A percentile compares a stretch with the other conserved stretches of the same genome.
These are phyloP conservation scores for Falco concolor DNA, from an alignment of 2,797 vertebrate genomes.

Conservation along the genomic window DNA sequence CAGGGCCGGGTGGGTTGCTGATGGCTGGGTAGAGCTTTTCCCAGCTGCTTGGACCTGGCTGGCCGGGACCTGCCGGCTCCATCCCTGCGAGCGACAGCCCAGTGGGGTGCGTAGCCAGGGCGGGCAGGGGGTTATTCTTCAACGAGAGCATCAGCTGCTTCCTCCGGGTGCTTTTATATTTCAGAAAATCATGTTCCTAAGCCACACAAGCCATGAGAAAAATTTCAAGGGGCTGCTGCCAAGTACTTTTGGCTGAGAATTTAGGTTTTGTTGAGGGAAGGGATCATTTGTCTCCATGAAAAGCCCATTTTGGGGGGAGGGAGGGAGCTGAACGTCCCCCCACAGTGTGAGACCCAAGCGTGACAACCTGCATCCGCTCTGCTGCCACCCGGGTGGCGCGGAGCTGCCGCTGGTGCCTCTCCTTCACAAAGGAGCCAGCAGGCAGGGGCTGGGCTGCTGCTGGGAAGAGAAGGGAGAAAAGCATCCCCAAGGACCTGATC, in stretches of 20 bases:
- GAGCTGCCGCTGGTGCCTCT: not conserved
- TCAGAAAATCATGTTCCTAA: not conserved
- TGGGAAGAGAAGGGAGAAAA: not conserved
- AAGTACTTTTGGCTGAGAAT: not conserved
- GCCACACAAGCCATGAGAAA: constrained; percentile 34
- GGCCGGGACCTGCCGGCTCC: not conserved
- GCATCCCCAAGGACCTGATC: not conserved
- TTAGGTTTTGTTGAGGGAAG: constrained; percentile 8
- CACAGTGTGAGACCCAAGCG: not conserved
- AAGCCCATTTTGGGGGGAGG: not conserved
- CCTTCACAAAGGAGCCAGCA: not conserved
- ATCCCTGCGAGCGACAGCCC: not conserved
- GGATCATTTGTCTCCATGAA: constrained; percentile 19
- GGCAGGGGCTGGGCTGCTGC: not conserved
- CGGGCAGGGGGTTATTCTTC: not conserved
- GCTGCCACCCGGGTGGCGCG: not conserved
- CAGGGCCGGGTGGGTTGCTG: not conserved
- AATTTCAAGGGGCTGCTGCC: not conserved
- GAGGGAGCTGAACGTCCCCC: not conserved
- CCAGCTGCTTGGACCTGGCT: not conserved
- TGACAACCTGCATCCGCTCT: constrained; percentile 31
- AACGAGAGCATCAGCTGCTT: not conserved
- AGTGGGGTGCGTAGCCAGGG: not conserved
- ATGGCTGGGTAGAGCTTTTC: not conserved
- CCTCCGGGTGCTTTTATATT: not conserved